Conservation (phyloP, 2,888 invertebrate genomes). For the Trachelus stipa region DNA sequence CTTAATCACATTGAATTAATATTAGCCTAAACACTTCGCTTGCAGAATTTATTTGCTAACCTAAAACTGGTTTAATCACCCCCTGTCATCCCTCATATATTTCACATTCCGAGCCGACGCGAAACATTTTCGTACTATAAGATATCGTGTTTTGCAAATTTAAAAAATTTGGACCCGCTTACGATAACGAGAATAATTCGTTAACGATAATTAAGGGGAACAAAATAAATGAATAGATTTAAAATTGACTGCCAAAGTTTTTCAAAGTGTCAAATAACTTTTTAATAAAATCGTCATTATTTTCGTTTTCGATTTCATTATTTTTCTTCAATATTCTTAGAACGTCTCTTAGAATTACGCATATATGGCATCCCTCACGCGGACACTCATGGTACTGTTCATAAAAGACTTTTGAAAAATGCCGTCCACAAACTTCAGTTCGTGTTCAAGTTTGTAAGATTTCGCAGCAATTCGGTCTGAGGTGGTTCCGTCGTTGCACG, state of each 20-base stretch:
- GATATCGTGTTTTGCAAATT: not conserved
- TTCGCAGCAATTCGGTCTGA: constrained; percentile 1
- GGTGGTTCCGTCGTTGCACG: constrained; percentile 54
- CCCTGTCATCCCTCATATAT: not conserved
- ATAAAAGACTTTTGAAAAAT: not conserved
- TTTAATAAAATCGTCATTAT: not conserved
- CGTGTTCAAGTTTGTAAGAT: not conserved
- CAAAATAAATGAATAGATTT: not conserved
- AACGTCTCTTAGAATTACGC: not conserved
- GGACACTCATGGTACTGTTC: not conserved
- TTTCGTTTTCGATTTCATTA: not conserved
- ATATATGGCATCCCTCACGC: not conserved
- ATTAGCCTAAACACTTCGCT: not conserved
- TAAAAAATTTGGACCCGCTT: not conserved
- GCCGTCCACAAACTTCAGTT: not conserved
- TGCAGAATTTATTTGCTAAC: not conserved
- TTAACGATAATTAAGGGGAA: not conserved
- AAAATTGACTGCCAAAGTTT: not conserved
- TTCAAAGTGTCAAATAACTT: not conserved
- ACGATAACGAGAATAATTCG: not conserved
- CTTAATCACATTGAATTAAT: not conserved
- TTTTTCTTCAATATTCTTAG: not conserved
- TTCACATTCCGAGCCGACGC: not conserved
- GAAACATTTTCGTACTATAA: not conserved
- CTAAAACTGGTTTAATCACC: not conserved